Evolutionary conservation across 2,797 vertebrate genomes (phyloP), one percentile per base, ranked within the genome.

Genomic region (Pseudochirops corinnae): DNA sequence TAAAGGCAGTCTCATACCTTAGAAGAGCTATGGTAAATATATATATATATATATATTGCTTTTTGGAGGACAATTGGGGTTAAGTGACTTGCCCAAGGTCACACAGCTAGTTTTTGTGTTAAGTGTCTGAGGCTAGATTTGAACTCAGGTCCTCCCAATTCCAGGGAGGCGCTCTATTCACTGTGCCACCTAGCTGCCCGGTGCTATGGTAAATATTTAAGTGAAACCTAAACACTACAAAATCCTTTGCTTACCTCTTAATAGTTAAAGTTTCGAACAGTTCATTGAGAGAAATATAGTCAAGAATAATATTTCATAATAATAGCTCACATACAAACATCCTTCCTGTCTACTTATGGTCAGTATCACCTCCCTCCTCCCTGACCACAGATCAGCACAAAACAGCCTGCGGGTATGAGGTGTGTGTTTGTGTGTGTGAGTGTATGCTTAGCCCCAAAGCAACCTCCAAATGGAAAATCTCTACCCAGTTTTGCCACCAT

Each of bases 271-370:
- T 1, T 82, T 46, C 46, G 39, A 82, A 46, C 39, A 82, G 21
- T 82, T 21, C 26, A 46, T 46, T 46, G 39, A 26, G 21, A 82
- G 74, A 82, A 82, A 82, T 74, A 74, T 21, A 46, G 74, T 82
- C 39, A 26, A 82, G 74, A 82, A 82, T 46, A 46, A 46, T 82
- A 46, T 46, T 82, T 82, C 21, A 82, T 46, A 82, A 82, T 82
- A 82, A 82, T 46, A 82, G 74, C n/a, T 82, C 74, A 82, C 74
- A 82, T 82, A 46, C 74, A 82, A 82, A 46, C 74, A 82, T 82
- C 74, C 74, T 82, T 82, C 74, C 74, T 82, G 74, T 46, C 21
- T 82, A 11, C 39, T 82, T 26, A 82, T 46, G 74, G 74, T 26
- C 74, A 82, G 74, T 46, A 82, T 82, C 74, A 82, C 39, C 74